phyloP scores from a whole-genome alignment of 2,888 invertebrate species.

The Taenaris catops region DNA sequence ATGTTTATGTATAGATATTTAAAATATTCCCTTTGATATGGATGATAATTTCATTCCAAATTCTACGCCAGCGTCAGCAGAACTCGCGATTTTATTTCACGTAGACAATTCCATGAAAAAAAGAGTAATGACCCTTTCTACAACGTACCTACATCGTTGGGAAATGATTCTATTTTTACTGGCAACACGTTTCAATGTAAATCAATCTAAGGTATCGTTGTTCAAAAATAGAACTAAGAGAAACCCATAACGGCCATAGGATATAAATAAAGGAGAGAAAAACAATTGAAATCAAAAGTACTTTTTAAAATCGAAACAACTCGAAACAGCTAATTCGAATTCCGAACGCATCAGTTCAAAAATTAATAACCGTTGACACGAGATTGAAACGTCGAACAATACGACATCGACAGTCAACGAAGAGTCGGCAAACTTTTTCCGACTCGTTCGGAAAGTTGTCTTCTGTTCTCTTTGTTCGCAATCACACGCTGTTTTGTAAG shows the following conservation, averaged over 20 bases:
- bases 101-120: constrained; percentile 4
- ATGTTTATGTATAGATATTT: constrained; percentile 70
- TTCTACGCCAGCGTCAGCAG: constrained; percentile 52
- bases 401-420: constrained; percentile 36
- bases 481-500: constrained; percentile 73
- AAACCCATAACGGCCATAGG: too few relatives aligned
- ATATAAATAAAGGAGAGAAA: constrained; percentile 5
- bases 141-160: too few relatives aligned
- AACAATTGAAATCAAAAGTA: constrained; percentile 10
- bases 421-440: constrained; percentile 66
- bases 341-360: constrained; percentile 31
- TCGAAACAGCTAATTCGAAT: constrained; percentile 28
- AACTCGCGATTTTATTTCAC: constrained; percentile 29
- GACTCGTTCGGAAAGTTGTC: constrained; percentile 54
- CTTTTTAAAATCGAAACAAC: constrained; percentile 15
- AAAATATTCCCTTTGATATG: constrained; percentile 79
- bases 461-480: constrained; percentile 59
- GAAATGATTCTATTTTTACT: too few relatives aligned
- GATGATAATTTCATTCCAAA: constrained; percentile 72
- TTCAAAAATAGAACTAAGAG: too few relatives aligned
- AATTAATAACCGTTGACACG: constrained; percentile 38
- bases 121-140: too few relatives aligned
- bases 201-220: too few relatives aligned
- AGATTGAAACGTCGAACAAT: constrained; percentile 34
- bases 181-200: too few relatives aligned